Conservation (phyloP, 2,888 invertebrate species). For the Cerastis leucographa region DNA sequence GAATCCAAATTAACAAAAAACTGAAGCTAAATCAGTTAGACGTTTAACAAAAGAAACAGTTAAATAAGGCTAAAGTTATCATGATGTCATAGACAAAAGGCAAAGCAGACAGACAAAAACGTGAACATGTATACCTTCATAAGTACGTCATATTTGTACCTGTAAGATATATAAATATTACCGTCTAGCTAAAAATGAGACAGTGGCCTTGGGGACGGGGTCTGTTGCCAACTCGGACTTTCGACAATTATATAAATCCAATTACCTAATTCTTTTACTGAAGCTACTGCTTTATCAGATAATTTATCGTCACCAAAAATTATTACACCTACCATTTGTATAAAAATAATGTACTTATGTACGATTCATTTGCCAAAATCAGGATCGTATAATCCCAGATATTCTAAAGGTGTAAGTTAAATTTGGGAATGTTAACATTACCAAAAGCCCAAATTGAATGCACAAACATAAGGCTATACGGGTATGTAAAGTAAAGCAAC, state of each 20-base stretch:
- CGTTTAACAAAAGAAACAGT: conserved; percentile 69
- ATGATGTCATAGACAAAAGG: conserved; percentile 73
- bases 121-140: conserved; percentile 58
- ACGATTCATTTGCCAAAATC: conserved; percentile 9
- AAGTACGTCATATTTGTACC: conserved; percentile 50
- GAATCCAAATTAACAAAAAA: conserved; percentile 62
- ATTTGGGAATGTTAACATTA: conserved; percentile 30
- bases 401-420: conserved; percentile 29
- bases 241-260: conserved; percentile 52
- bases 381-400: conserved; percentile 16
- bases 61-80: conserved; percentile 63
- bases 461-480: conserved; percentile 55
- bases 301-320: conserved; percentile 3
- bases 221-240: conserved; percentile 52
- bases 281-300: conserved; percentile 22
- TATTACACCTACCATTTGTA: not conserved
- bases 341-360: not conserved
- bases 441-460: conserved; percentile 42
- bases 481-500: conserved; percentile 53
- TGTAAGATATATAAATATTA: conserved; percentile 55
- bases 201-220: conserved; percentile 56
- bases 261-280: conserved; percentile 45
- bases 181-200: conserved; percentile 49
- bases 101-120: conserved; percentile 75
- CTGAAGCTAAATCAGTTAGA: conserved; percentile 65